Evolutionary conservation across 2,888 invertebrate species (phyloP), one percentile per base, ranked within the genome.

Genomic region (Oxystoma pomonae): DNA sequence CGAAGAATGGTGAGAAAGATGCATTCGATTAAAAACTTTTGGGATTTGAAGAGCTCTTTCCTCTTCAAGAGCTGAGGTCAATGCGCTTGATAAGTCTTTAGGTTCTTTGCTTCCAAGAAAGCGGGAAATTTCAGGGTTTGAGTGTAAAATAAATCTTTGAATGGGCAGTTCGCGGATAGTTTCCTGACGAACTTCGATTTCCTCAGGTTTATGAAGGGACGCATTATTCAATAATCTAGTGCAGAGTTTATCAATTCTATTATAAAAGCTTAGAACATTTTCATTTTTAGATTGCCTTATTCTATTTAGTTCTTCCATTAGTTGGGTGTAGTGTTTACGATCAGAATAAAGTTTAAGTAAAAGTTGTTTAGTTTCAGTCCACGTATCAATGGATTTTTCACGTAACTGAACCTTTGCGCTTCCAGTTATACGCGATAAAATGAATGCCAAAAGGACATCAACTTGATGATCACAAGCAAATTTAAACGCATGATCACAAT

Each of bases 121-220:
- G n/a, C 57, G 17, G n/a, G 56, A 63, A 20, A 60, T 63, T 9
- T 63, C 63, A 17, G 60, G 63, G 1, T 12, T 16, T 49, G 49
- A 49, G 57, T 63, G 61, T 17, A 58, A 58, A 55, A 62, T 64
- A 20, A 58, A 64, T 61, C 58, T 20, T 60, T 63, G 56, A n/a
- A n/a, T n/a, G 2, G 63, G 35, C 16, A 63, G 20, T 59, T 63
- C 56, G 50, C 59, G 55, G 1, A 63, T 59, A 3, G 53, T 63
- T 59, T 63, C 16, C 2, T 16, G 18, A 19, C 57, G 7, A 22
- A 55, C 63, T 7, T 5, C 16, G 1, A n/a, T 5, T 61, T 61
- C 55, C 1, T 0, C 9, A 18, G 16, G 2, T 16, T 60, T 22
- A 19, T 60, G 50, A 49, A 49, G 50, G 12, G n/a, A 20, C 1